Conservation (phyloP, 2,797 vertebrate genomes). For the Delichon dasypus region DNA sequence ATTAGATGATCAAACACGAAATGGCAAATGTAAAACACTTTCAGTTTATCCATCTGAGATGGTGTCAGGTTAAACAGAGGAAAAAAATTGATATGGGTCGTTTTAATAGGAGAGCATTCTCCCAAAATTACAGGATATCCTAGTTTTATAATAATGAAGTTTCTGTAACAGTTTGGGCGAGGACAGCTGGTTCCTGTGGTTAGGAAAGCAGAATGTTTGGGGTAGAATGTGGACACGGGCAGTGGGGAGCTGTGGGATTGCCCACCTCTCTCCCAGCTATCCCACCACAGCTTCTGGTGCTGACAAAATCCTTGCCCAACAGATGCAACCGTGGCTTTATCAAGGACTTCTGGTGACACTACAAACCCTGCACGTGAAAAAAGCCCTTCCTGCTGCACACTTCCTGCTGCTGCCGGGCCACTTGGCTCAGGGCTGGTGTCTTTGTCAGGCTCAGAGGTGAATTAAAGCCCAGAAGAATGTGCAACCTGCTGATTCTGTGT, state of each 20-base stretch:
- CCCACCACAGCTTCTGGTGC: not conserved
- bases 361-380: constrained; percentile 12
- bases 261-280: not conserved
- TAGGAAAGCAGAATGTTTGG: not conserved
- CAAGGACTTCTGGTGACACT: constrained; percentile 30
- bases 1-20: not conserved
- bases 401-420: constrained; percentile 50
- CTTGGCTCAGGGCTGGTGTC: not conserved
- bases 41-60: not conserved
- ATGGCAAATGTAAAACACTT: not conserved
- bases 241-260: not conserved
- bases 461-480: not conserved
- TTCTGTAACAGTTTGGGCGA: not conserved
- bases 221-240: not conserved
- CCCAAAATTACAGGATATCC: not conserved
- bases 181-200: not conserved
- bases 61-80: not conserved
- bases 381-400: constrained; percentile 58
- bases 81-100: not conserved
- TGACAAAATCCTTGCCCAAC: constrained; percentile 25
- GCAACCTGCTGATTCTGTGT: not conserved
- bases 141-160: not conserved
- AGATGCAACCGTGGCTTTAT: constrained; percentile 34
- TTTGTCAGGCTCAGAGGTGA: not conserved
- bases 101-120: not conserved